phyloP scores from a whole-genome alignment of 2,797 vertebrate species.

The Momotus momota region DNA sequence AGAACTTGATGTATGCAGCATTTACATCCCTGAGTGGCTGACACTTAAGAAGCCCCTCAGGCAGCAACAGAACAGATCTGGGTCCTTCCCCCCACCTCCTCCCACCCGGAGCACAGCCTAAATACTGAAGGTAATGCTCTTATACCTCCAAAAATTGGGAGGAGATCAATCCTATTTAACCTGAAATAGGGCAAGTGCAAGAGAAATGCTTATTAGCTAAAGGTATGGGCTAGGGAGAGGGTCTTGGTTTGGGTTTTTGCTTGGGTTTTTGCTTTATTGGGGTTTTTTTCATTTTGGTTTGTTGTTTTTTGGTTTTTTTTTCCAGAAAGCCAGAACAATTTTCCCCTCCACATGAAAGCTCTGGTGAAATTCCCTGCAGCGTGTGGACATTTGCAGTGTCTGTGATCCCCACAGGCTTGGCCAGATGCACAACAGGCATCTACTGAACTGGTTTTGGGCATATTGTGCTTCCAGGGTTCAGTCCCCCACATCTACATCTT shows the following conservation, averaged over 20 bases:
- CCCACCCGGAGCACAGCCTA: neutral
- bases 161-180: neutral
- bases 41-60: neutral
- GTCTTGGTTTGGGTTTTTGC: no score
- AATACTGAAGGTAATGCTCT: neutral
- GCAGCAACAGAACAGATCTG: neutral
- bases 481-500: accelerated
- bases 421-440: neutral
- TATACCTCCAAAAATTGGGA: neutral
- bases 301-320: neutral
- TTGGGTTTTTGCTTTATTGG: no score
- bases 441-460: neutral
- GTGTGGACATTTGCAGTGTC: neutral
- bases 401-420: no score
- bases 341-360: neutral
- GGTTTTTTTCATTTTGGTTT: no score
- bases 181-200: neutral
- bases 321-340: neutral
- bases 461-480: neutral
- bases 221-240: neutral
- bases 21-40: constrained; percentile 31
- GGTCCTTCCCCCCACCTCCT: neutral
- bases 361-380: neutral
- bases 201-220: neutral
- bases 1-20: constrained; percentile 29